Evolutionary conservation across 2,888 invertebrate genomes (phyloP).

Genomic region (Eulithis testata): DNA sequence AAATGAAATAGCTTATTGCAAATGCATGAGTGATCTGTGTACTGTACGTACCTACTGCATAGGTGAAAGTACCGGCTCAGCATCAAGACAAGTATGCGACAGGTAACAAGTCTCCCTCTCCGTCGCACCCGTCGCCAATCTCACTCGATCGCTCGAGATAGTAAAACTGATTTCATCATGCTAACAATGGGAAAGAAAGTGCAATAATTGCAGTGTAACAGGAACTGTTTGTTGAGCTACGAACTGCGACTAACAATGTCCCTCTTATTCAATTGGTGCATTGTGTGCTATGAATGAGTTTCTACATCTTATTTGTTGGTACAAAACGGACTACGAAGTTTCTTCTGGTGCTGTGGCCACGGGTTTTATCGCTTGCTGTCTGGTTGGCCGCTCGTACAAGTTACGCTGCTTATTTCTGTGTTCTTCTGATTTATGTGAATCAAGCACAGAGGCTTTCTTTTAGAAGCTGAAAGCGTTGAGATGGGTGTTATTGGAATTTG

Average conservation of each 20-base stretch:
- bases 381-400: too few relatives aligned
- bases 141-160: conserved; percentile 77
- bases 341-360: too few relatives aligned
- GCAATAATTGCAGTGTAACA: conserved; percentile 79
- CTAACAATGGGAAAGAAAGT: conserved; percentile 81
- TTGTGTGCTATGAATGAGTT: conserved; percentile 4
- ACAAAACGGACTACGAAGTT: too few relatives aligned
- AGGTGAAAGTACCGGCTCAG: conserved; percentile 77
- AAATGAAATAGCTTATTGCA: conserved; percentile 58
- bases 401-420: too few relatives aligned
- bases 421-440: too few relatives aligned
- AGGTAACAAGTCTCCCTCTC: conserved; percentile 56
- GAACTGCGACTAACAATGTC: conserved; percentile 29
- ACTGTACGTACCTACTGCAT: conserved; percentile 46
- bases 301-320: not conserved
- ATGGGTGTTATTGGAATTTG: too few relatives aligned
- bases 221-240: conserved; percentile 51
- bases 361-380: too few relatives aligned
- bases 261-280: conserved; percentile 27
- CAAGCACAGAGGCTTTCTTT: too few relatives aligned
- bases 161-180: conserved; percentile 77
- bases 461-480: too few relatives aligned
- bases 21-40: conserved; percentile 68
- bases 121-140: conserved; percentile 64
- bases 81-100: conserved; percentile 72